Percentiles rank a stretch among this genome's conserved stretches.
Evolutionary conservation across 2,113 vertebrate species (phyloP).

Genomic region (Chaenocephalus aceratus): DNA sequence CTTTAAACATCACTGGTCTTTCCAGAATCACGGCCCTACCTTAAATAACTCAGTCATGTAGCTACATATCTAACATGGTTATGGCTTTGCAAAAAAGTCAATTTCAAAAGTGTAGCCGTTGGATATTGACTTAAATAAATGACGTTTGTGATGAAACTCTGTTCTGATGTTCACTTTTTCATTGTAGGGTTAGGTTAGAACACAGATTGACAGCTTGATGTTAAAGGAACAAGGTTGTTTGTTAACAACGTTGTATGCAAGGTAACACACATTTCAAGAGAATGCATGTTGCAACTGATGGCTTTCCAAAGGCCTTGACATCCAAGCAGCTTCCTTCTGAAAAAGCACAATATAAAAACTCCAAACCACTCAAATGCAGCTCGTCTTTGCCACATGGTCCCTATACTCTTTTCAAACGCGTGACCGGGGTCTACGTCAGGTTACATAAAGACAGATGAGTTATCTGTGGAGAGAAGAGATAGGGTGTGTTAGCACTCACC

Average conservation of each 20-base stretch:
- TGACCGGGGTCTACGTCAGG: neutral
- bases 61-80: neutral
- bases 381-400: neutral
- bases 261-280: neutral
- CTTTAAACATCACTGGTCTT: too few relatives aligned
- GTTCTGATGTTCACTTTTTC: neutral
- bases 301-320: neutral
- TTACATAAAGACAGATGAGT: constrained; percentile 48
- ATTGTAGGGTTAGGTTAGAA: neutral
- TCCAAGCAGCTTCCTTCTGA: too few relatives aligned
- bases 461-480: constrained; percentile 37
- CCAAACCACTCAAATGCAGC: neutral
- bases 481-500: constrained; percentile 10
- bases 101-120: neutral
- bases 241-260: neutral
- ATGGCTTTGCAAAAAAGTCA: neutral
- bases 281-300: neutral
- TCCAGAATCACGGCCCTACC: too few relatives aligned
- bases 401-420: neutral
- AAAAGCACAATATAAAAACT: neutral
- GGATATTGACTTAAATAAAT: neutral
- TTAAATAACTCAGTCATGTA: neutral
- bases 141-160: neutral
- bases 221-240: neutral
- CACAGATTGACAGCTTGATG: too few relatives aligned